These are phyloP conservation scores for Caenorhabditis sp. DNA, from an alignment of 2,888 invertebrate species.

Conservation along the genomic window DNA sequence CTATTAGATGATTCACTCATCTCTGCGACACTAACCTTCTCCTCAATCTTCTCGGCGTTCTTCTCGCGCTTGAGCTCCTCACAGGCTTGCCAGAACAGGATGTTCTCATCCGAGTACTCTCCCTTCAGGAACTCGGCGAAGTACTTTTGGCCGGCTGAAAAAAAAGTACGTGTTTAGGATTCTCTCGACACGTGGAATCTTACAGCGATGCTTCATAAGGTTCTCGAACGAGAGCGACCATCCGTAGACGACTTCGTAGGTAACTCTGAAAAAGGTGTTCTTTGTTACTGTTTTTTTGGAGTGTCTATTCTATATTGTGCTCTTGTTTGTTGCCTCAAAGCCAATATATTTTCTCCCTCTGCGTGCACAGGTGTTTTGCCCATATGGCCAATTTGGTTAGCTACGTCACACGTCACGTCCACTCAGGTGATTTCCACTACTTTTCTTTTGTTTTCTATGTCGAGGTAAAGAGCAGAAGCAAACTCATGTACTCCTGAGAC, in stretches of 20 bases:
- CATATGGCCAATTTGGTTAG: conserved; percentile 52
- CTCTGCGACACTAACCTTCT: conserved; percentile 86
- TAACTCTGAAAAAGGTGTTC: conserved; percentile 69
- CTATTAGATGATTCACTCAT: conserved; percentile 34
- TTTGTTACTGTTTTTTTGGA: neutral
- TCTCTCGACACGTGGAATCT: neutral
- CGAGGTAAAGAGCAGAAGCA: conserved; percentile 10
- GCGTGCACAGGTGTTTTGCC: conserved; percentile 44
- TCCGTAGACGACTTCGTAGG: conserved; percentile 81
- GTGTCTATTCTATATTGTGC: neutral
- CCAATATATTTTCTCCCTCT: neutral
- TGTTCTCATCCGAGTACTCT: conserved; percentile 83
- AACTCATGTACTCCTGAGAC: neutral
- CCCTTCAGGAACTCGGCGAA: conserved; percentile 83
- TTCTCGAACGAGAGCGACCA: conserved; percentile 83
- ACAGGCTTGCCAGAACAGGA: conserved; percentile 81
- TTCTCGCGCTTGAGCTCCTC: conserved; percentile 88
- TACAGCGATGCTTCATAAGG: conserved; percentile 82
- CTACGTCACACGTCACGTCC: conserved; percentile 46
- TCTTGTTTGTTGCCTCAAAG: too few relatives aligned
- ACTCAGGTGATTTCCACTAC: conserved; percentile 27
- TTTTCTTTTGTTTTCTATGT: conserved; percentile 26
- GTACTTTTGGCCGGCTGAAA: conserved; percentile 86
- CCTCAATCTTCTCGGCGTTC: conserved; percentile 94
- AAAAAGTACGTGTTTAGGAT: neutral